Evolutionary conservation across 2,113 vertebrate species (phyloP).

Genomic region (Sphaerodactylus townsendi): DNA sequence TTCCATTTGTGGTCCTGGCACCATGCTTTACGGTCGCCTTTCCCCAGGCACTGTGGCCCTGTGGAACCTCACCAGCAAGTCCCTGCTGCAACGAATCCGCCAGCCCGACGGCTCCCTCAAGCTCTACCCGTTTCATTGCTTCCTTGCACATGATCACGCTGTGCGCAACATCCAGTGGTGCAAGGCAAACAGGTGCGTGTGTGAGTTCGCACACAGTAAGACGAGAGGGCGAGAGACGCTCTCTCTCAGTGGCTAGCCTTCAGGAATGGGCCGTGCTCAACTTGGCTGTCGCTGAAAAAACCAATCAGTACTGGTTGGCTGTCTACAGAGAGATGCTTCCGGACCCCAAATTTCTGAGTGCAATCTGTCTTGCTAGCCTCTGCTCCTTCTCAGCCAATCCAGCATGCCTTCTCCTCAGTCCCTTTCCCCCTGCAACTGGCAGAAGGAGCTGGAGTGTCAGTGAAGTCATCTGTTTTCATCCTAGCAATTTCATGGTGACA

Average conservation of each 20-base stretch:
- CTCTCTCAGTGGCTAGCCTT: background rate
- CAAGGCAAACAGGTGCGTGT: slow-evolving; percentile 78
- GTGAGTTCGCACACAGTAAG: fast-evolving
- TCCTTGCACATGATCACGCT: slow-evolving; percentile 85
- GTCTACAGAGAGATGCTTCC: no score
- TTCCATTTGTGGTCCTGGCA: background rate
- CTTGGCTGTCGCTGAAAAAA: no score
- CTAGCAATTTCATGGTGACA: slow-evolving; percentile 87
- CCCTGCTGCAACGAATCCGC: slow-evolving; percentile 81
- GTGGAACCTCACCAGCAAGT: slow-evolving; percentile 88
- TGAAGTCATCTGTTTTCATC: slow-evolving; percentile 15
- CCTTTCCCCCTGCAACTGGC: no score
- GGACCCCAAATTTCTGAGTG: no score
- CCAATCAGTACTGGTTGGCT: background rate
- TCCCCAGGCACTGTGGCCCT: slow-evolving; percentile 85
- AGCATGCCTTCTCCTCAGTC: no score
- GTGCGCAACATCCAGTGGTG: slow-evolving; percentile 90
- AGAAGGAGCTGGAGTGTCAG: no score
- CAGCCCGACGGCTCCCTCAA: slow-evolving; percentile 75
- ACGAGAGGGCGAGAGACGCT: background rate
- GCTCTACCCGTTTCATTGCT: slow-evolving; percentile 86
- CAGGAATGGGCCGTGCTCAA: no score
- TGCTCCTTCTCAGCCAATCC: background rate
- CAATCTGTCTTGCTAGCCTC: no score
- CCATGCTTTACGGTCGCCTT: background rate